Percentiles rank a stretch among this genome's conserved stretches.
Conservation (phyloP, 2,888 invertebrate species). For the Drosophila glabriapex region DNA sequence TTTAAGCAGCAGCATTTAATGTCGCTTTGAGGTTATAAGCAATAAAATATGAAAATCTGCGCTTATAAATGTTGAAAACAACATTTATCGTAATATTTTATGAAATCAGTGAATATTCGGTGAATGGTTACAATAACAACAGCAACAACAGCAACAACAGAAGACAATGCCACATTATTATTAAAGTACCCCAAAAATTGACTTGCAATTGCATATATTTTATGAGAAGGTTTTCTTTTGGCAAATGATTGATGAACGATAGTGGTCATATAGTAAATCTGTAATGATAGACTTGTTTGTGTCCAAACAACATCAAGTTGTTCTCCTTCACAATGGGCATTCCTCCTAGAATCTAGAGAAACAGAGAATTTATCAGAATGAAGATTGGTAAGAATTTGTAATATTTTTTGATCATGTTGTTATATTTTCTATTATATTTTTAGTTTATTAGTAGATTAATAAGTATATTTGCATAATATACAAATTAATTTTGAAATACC, state of each 20-base stretch:
- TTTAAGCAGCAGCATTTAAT: conserved; percentile 80
- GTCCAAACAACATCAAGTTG: neutral
- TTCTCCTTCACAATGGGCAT: conserved; percentile 19
- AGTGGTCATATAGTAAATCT: conserved; percentile 26
- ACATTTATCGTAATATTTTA: conserved; percentile 80
- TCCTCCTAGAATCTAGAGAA: neutral
- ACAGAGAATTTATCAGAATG: neutral
- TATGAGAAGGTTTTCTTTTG: conserved; percentile 15
- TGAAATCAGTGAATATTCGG: conserved; percentile 75
- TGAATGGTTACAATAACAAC: conserved; percentile 33
- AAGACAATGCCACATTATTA: conserved; percentile 56
- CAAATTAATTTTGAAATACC: neutral
- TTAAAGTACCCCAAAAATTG: conserved; percentile 47
- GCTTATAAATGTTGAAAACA: conserved; percentile 70
- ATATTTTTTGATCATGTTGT: neutral
- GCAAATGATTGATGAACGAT: conserved; percentile 37
- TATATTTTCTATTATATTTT: too few species aligned
- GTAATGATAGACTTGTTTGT: conserved; percentile 23
- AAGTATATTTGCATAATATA: neutral
- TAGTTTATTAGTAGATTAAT: neutral
- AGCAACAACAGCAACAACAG: conserved; percentile 33
- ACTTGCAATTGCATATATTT: conserved; percentile 55
- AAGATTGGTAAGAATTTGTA: neutral
- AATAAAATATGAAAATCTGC: conserved; percentile 78
- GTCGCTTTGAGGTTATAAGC: conserved; percentile 82